Evolutionary conservation across 1,140 invertebrate genomes (phyloP), one percentile per base, ranked within the genome.

Genomic region (Eulimnadia texana): DNA sequence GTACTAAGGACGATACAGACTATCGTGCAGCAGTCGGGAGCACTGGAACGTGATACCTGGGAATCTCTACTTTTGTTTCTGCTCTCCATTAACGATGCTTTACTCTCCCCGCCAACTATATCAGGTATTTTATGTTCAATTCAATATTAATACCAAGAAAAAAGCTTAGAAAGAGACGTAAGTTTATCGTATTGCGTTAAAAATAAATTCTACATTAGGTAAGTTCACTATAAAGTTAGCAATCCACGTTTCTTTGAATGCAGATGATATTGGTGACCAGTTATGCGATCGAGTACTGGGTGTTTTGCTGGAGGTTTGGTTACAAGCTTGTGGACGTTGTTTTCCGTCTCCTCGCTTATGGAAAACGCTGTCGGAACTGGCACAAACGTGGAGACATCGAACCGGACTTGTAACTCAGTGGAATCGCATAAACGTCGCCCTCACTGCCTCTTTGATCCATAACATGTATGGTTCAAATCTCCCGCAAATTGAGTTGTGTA

Each of bases 261-360:
- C 63, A 80, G 91, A 94, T 73, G 90, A 94, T 72, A 90, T 92
- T 53, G 92, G 92, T 0, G 92, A 95, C 71, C 91, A 97, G 69
- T 75, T 98, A 22, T 95, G 92, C 73, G 91, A 97, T 71, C 74
- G 94, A 53, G 90, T 97, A 33, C 76, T 98, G 6, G 90, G 87
- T 62, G 93, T 95, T 25, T 78, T 98, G 19, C 90, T 97, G 72
- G 91, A 97, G 76, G 85, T 97, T 1, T 98, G 93, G 93, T 76
- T 98, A 23, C 74, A 94, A 22, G 90, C 93, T 1, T 98, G 93
- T 72, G 83, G 82, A 55, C 83, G 85, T 58, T 94, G 86, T 72
- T 90, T 89, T 75, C 93, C 93, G 13, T 87, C 91, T 3, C 93
- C 94, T 11, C 88, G 91, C 6, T 76, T 96, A 65, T 98, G 94